Percentiles rank a stretch among this genome's conserved stretches.
These are phyloP conservation scores for Eutrigla gurnardus DNA, from an alignment of 2,797 vertebrate genomes.

Conservation along the genomic window DNA sequence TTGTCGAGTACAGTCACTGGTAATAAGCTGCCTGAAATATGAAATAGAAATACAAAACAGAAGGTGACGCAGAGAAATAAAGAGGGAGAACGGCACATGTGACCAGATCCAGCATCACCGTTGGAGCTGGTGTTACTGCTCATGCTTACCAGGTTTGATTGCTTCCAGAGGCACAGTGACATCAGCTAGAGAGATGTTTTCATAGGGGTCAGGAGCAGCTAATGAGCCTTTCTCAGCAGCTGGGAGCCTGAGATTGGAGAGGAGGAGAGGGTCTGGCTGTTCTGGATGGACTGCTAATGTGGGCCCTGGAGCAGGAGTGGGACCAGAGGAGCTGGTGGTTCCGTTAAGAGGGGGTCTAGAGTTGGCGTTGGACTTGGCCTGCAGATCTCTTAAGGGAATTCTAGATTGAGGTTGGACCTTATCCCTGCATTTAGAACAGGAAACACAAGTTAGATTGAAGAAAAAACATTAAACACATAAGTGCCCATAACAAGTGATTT, in stretches of 20 bases:
- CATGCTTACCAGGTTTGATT: conserved; percentile 92
- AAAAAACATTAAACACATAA: neutral
- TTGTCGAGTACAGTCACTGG: conserved; percentile 96
- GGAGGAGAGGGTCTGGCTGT: conserved; percentile 56
- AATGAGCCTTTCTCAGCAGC: conserved; percentile 43
- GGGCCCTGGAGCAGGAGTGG: conserved; percentile 15
- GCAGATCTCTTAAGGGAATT: conserved; percentile 92
- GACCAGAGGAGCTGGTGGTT: conserved; percentile 58
- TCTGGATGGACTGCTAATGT: conserved; percentile 59
- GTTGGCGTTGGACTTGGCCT: conserved; percentile 84
- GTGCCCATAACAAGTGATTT: neutral
- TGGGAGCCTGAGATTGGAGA: conserved; percentile 61
- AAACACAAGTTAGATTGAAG: neutral
- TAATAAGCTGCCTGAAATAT: conserved; percentile 89
- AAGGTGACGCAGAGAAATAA: neutral
- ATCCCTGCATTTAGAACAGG: conserved; percentile 83
- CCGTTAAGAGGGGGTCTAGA: conserved; percentile 53
- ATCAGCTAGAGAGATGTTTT: conserved; percentile 88
- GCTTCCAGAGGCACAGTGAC: conserved; percentile 94
- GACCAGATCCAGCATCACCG: neutral
- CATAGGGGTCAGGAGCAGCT: conserved; percentile 56
- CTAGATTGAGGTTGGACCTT: conserved; percentile 89
- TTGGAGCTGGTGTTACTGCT: neutral
- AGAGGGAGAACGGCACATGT: neutral
- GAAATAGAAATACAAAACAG: neutral